These are phyloP conservation scores for Syngnathus acus DNA, from an alignment of 2,797 vertebrate species.

Conservation along the genomic window DNA sequence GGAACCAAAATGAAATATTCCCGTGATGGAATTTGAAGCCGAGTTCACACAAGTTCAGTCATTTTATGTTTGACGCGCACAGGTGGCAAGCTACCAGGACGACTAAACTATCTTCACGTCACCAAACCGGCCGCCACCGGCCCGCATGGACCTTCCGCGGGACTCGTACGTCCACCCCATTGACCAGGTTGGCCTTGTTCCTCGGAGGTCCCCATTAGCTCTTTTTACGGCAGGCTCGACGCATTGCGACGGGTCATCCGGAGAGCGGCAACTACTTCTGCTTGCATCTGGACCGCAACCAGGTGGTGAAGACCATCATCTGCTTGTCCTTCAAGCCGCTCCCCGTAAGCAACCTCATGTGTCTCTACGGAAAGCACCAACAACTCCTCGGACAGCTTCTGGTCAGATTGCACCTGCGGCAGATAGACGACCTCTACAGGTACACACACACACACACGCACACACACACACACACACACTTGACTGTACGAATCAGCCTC, in stretches of 20 bases:
- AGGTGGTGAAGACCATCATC: conserved; percentile 77
- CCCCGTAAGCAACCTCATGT: conserved; percentile 79
- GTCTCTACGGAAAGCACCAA: conserved; percentile 83
- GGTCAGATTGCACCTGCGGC: conserved; percentile 58
- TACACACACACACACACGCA: conserved; percentile 29
- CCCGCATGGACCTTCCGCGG: conserved; percentile 26
- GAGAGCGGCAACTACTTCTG: conserved; percentile 80
- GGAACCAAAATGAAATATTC: no score
- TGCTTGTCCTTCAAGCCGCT: conserved; percentile 79
- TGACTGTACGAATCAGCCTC: conserved; percentile 87
- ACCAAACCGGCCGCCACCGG: conserved; percentile 67
- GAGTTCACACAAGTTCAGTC: no score
- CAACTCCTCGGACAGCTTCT: conserved; percentile 80
- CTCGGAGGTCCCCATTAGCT: background rate
- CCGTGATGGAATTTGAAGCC: no score
- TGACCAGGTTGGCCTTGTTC: background rate
- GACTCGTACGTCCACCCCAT: conserved; percentile 53
- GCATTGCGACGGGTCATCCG: conserved; percentile 71
- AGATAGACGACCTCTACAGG: conserved; percentile 85
- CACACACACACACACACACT: background rate
- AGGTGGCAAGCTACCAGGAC: conserved; percentile 84
- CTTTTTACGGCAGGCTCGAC: conserved; percentile 57
- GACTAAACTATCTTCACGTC: conserved; percentile 78
- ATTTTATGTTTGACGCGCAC: conserved; percentile 4
- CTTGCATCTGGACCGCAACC: conserved; percentile 68